Evolutionary conservation across 2,888 invertebrate genomes (phyloP).

Genomic region (Melanostoma mellinum): DNA sequence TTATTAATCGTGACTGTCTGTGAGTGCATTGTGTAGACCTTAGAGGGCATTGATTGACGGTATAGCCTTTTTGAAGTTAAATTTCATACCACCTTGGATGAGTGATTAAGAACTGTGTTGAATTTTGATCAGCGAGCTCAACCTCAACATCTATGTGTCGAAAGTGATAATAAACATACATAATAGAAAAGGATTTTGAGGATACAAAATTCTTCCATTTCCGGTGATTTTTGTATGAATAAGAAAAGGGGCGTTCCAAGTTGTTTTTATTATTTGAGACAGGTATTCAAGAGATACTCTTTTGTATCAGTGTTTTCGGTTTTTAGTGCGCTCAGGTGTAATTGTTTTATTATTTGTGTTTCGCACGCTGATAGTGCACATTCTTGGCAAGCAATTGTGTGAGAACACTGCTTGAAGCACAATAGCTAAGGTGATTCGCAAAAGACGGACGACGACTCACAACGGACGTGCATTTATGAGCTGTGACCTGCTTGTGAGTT

Average conservation of each 20-base stretch:
- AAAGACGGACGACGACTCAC: constrained; percentile 9
- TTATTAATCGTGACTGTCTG: constrained; percentile 7
- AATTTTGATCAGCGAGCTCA: constrained; percentile 43
- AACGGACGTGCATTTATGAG: constrained; percentile 17
- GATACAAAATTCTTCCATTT: constrained; percentile 17
- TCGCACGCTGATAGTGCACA: constrained; percentile 60
- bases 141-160: background rate
- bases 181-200: constrained; percentile 10
- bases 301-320: constrained; percentile 12
- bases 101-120: constrained; percentile 37
- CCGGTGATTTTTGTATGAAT: constrained; percentile 22
- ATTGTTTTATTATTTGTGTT: constrained; percentile 54
- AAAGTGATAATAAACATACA: constrained; percentile 38
- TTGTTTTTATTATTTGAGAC: background rate
- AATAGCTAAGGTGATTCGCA: constrained; percentile 11
- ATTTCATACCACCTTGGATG: constrained; percentile 27
- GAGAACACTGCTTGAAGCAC: constrained; percentile 8
- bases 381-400: constrained; percentile 10
- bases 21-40: constrained; percentile 3
- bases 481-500: background rate
- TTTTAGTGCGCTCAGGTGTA: constrained; percentile 46
- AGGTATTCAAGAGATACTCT: constrained; percentile 37
- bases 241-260: constrained; percentile 18
- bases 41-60: constrained; percentile 32
- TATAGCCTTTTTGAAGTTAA: constrained; percentile 53